Percentiles rank a stretch among this genome's conserved stretches.
These are phyloP conservation scores for Psammodynastes pulverulentus DNA, from an alignment of 2,113 vertebrate genomes.

Conservation along the genomic window DNA sequence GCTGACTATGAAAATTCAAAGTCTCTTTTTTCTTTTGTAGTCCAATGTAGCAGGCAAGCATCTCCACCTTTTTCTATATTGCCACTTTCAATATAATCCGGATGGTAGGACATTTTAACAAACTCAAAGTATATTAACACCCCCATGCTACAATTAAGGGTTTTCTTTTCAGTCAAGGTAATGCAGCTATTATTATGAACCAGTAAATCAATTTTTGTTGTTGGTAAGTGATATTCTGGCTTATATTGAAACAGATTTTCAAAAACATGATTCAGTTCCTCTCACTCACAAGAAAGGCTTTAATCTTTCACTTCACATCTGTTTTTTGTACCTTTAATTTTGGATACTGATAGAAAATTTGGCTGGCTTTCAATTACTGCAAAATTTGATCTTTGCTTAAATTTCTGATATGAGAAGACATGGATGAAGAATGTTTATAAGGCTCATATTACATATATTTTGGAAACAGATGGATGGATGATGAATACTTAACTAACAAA, in stretches of 20 bases:
- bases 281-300: not conserved
- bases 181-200: not conserved
- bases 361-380: not conserved
- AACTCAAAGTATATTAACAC: not conserved
- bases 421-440: not conserved
- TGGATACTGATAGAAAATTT: not conserved
- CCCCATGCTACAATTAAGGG: not conserved
- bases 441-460: not conserved
- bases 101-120: not conserved
- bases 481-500: not conserved
- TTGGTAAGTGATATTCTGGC: not conserved
- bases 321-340: not conserved
- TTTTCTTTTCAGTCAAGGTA: not conserved
- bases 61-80: not conserved
- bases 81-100: not conserved
- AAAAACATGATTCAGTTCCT: not conserved
- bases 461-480: not conserved
- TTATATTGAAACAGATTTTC: not conserved
- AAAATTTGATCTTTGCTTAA: not conserved
- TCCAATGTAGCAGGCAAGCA: not conserved
- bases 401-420: not conserved
- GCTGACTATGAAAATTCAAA: not conserved
- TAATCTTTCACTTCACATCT: not conserved
- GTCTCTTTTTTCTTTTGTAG: not conserved
- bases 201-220: not conserved